Evolutionary conservation across 2,888 invertebrate species (phyloP).

Genomic region (Cosmopolites sordidus): DNA sequence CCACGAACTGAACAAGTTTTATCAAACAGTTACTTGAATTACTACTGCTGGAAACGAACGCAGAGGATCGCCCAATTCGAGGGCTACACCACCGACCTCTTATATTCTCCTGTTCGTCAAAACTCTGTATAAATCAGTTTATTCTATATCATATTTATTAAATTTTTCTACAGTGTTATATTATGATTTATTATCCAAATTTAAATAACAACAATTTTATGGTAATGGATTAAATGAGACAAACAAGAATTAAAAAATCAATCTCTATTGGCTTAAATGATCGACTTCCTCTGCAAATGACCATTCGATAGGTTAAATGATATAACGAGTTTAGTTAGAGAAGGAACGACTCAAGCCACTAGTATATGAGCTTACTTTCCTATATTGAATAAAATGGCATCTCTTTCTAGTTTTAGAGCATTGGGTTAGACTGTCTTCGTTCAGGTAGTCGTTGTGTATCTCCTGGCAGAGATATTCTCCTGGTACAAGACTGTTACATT

Average conservation of each 20-base stretch:
- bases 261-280: neutral
- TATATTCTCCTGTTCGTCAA: constrained; percentile 6
- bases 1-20: too few species aligned
- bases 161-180: constrained; percentile 5
- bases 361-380: too few species aligned
- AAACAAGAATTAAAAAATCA: neutral
- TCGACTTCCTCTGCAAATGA: neutral
- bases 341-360: too few species aligned
- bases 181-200: constrained; percentile 4
- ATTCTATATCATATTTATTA: constrained; percentile 15
- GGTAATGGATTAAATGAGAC: neutral
- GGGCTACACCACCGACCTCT: neutral
- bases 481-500: constrained; percentile 6
- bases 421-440: neutral
- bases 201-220: constrained; percentile 4
- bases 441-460: neutral
- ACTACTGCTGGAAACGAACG: too few species aligned
- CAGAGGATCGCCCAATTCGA: too few species aligned
- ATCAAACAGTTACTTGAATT: too few species aligned
- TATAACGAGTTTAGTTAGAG: too few species aligned
- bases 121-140: constrained; percentile 18
- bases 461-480: neutral
- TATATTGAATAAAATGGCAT: too few species aligned
- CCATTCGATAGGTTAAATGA: neutral
- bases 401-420: neutral